Conservation (phyloP, 2,888 invertebrate species). For the Dryobota labecula region DNA sequence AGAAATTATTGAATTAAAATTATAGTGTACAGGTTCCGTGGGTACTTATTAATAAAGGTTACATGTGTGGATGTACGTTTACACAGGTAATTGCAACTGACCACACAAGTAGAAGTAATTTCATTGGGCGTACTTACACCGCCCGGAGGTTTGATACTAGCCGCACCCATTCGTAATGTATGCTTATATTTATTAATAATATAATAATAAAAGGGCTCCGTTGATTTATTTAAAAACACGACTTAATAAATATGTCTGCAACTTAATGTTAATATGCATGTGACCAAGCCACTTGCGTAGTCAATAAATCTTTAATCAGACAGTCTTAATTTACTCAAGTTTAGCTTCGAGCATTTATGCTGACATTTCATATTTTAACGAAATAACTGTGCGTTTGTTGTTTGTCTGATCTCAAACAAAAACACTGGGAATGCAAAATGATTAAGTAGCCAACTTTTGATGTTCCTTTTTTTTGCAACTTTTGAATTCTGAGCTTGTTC, state of each 20-base stretch:
- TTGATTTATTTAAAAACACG: slow-evolving; percentile 58
- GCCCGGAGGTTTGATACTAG: slow-evolving; percentile 75
- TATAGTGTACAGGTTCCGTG: slow-evolving; percentile 54
- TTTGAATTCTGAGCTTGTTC: slow-evolving; percentile 19
- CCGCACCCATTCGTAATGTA: slow-evolving; percentile 71
- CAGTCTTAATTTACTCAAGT: slow-evolving; percentile 42
- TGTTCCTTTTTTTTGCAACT: slow-evolving; percentile 30
- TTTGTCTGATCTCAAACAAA: slow-evolving; percentile 17
- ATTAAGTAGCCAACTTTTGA: slow-evolving; percentile 9
- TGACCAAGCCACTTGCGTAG: slow-evolving; percentile 45
- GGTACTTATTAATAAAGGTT: slow-evolving; percentile 60
- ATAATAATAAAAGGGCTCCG: slow-evolving; percentile 55
- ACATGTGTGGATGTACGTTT: slow-evolving; percentile 43
- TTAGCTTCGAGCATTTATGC: slow-evolving; percentile 14
- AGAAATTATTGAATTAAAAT: slow-evolving; percentile 65
- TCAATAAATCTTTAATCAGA: slow-evolving; percentile 50
- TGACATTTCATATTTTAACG: slow-evolving; percentile 39
- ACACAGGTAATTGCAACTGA: slow-evolving; percentile 70
- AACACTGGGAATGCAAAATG: background rate
- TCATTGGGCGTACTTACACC: slow-evolving; percentile 72
- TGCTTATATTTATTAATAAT: slow-evolving; percentile 62
- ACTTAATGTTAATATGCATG: slow-evolving; percentile 54
- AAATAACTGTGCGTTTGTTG: slow-evolving; percentile 5
- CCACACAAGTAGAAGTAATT: slow-evolving; percentile 81
- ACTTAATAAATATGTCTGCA: slow-evolving; percentile 59